These are phyloP conservation scores for Protonemura montana DNA, from an alignment of 2,888 invertebrate species.

Conservation along the genomic window DNA sequence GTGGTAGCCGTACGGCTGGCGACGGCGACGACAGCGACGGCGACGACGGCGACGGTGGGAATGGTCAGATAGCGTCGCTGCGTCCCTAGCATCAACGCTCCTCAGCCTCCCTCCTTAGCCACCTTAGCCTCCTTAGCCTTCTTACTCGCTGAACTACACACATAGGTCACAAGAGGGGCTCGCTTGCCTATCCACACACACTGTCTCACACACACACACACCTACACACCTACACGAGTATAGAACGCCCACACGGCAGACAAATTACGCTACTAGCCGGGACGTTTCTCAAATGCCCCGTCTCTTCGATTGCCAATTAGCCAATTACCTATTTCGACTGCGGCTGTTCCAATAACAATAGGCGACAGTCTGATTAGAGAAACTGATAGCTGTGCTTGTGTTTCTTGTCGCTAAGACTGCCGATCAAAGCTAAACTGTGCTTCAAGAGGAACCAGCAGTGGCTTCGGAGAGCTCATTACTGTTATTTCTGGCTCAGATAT, in stretches of 20 bases:
- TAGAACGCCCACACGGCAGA: not conserved
- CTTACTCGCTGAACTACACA: not conserved
- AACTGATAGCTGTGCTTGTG: not conserved
- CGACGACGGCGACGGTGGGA: slow-evolving; percentile 34
- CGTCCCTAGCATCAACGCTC: not conserved
- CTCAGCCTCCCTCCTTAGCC: not conserved
- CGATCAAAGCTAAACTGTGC: not conserved
- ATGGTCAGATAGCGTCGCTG: slow-evolving; percentile 25
- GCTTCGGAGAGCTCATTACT: not conserved
- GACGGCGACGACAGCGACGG: slow-evolving; percentile 17
- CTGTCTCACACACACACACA: not conserved
- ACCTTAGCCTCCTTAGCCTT: not conserved
- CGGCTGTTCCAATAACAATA: not conserved
- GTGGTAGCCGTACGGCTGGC: not conserved
- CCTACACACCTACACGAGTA: not conserved
- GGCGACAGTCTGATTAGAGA: not conserved
- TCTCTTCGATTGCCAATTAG: not conserved
- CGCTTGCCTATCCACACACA: not conserved
- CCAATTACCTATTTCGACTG: not conserved
- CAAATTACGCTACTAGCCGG: slow-evolving; percentile 7
- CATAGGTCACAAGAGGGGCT: slow-evolving; percentile 37
- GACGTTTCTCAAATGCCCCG: not conserved
- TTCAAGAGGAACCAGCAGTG: not conserved
- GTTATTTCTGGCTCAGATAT: not conserved
- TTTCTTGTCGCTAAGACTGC: not conserved